Evolutionary conservation across 53 echinoderm and acorn worm species (phyloP).

Genomic region (Echinarachnius parma): DNA sequence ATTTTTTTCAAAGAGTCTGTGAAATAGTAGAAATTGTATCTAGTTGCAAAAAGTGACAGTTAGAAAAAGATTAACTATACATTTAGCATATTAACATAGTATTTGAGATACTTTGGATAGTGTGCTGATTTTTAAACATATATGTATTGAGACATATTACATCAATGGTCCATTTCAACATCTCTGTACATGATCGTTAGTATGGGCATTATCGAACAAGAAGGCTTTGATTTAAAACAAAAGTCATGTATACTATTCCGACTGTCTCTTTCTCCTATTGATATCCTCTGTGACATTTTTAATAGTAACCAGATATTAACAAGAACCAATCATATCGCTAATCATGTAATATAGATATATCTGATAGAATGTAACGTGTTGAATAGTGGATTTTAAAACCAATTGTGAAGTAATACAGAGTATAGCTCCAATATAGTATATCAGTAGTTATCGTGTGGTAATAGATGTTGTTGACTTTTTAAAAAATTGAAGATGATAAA

Average conservation of each 20-base stretch:
- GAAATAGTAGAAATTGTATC: no score
- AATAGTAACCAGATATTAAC: slow-evolving; percentile 16
- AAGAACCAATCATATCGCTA: background rate
- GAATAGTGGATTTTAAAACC: slow-evolving; percentile 4
- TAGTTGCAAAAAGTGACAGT: no score
- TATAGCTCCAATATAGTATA: slow-evolving; percentile 28
- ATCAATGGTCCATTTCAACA: no score
- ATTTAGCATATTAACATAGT: no score
- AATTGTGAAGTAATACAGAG: slow-evolving; percentile 6
- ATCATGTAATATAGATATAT: slow-evolving; percentile 30
- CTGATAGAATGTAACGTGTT: slow-evolving; percentile 31
- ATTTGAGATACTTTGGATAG: slow-evolving; percentile 16
- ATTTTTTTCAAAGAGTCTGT: slow-evolving; percentile 17
- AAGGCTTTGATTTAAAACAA: no score
- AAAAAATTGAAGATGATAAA: background rate
- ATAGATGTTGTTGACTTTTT: slow-evolving; percentile 29
- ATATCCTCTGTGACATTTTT: no score
- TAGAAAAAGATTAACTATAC: no score
- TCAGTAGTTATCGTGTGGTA: slow-evolving; percentile 24
- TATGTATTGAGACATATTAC: background rate
- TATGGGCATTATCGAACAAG: no score
- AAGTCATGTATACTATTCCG: no score
- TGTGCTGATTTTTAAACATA: slow-evolving; percentile 14
- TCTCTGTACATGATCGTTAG: no score
- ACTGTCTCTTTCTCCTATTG: no score